Base-by-base conservation (phyloP, 2,888 invertebrate genomes). In the Drosophila colorata region DNA sequence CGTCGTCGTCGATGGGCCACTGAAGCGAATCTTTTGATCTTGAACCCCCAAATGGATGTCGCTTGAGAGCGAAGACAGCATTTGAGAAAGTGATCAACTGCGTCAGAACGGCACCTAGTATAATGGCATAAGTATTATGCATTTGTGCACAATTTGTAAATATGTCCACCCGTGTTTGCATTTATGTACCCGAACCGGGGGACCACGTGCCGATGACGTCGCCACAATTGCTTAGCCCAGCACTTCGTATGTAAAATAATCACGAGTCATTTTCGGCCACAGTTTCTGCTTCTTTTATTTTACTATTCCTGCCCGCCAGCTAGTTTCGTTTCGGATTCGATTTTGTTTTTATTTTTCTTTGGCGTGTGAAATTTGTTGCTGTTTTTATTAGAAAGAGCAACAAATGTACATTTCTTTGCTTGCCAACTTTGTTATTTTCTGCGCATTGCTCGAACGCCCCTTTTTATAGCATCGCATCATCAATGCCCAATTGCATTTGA, bases 131-230 rank as follows among this genome's bases (percentile, higher is more conserved):
- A 23, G 40, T 58, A 56, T 60, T 47, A 49, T 44, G 16, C 46
- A 69, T 25, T 38, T 33, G 18, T 37, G 35, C 14, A 37, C 20
- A 31, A 11, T 8, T 11, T 28, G 28, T 28, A 9, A 28, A 37
- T 57, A 16, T 55, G 25, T 46, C 13, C 28, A 20, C 4, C 8
- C 14, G 9, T 23, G 9, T 18, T 23, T 25, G 20, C 23, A 16
- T 28, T 6, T 51, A 40, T n/a, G 23, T 14, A 23, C 2, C 35
- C 14, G 11, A 31, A 20, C 13, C 9, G 18, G 25, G n/a, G 33
- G 6, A 59, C 80, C 88, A 82, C 88, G 86, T 83, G 86, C 86
- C 72, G 48, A 72, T 86, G 87, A 88, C 83, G 83, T 70, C 59
- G 66, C 60, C 46, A 23, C 25, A 51, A 37, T 41, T 46, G 56